Base-by-base conservation (phyloP, 1,140 invertebrate genomes). In the Ectropis grisescens region DNA sequence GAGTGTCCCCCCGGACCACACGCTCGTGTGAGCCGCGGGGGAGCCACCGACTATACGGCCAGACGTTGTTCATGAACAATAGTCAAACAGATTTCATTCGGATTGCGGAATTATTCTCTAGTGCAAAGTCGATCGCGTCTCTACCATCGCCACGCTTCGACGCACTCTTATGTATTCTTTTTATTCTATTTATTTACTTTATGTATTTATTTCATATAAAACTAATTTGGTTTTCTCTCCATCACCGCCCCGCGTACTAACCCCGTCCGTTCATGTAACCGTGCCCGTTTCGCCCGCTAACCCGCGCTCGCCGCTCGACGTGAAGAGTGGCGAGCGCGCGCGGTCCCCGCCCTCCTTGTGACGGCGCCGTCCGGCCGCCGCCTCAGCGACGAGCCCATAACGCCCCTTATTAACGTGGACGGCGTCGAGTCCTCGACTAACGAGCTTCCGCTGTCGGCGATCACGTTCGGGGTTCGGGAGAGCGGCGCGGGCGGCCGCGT, bases 391-490 rank as follows among this genome's bases (percentile, higher is more conserved):
- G 43, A 39, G 35, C 51, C 56, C 19, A 29, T 47, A 8, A 70
- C 71, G 10, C 69, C 68, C 30, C 34, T 55, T 14, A 59, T 72
- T 37, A 57, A 68, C 58, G 45, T 67, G 48, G 68, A 66, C 36
- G 67, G 66, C 46, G 60, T 67, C 30, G 72, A 80, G 47, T 85
- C 84, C 1, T 82, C 83, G 9, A 87, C 85, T 29, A 88, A 87
- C 67, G 86, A 87, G 64, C 58, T 87, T 45, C 86, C 86, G 19
- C 60, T 87, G 37, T 86, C 85, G 30, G 84, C 85, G 45, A 83
- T 87, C 39, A 71, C 62, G 49, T 81, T 82, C 54, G 65, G 81
- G 51, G 3, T 8, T 8, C 16, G 16, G 16, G 16, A 8, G 11
- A 26, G 8, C 22, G 27, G 11, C 33, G 29, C 37, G 38, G 26